phyloP scores from a whole-genome alignment of 2,113 vertebrate species.

The Platysteira castanea region DNA sequence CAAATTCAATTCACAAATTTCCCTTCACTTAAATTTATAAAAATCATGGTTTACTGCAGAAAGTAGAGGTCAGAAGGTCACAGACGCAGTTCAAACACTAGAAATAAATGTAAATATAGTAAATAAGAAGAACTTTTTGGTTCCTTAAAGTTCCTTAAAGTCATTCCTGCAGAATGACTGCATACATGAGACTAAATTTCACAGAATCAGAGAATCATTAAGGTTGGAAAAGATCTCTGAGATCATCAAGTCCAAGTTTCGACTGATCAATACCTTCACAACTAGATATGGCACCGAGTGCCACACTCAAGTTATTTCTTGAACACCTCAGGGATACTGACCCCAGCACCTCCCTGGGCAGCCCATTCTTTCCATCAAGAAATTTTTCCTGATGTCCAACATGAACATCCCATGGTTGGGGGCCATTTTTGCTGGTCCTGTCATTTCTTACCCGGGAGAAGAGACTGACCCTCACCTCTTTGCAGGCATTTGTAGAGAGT shows the following conservation, averaged over 20 bases:
- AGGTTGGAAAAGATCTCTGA: not conserved
- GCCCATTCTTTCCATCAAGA: not conserved
- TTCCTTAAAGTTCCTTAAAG: not conserved
- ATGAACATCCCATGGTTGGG: not conserved
- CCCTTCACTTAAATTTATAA: not conserved
- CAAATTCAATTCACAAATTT: not conserved
- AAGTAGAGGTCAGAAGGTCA: not conserved
- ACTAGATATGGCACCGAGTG: no score
- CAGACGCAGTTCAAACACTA: not conserved
- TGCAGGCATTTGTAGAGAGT: not conserved
- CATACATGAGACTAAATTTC: not conserved
- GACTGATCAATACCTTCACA: not conserved
- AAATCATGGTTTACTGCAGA: not conserved
- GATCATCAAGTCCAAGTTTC: not conserved
- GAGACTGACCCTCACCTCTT: not conserved
- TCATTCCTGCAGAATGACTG: not conserved
- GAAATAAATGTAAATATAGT: not conserved
- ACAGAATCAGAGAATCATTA: not conserved
- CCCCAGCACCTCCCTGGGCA: not conserved
- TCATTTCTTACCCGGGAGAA: not conserved
- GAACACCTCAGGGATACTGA: not conserved
- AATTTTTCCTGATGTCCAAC: not conserved
- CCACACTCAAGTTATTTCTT: not conserved
- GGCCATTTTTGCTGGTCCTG: not conserved
- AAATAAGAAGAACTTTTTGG: not conserved